Percentiles rank a stretch among this genome's conserved stretches.
Evolutionary conservation across 1,140 invertebrate species (phyloP).

Genomic region (Zaprionus capensis): DNA sequence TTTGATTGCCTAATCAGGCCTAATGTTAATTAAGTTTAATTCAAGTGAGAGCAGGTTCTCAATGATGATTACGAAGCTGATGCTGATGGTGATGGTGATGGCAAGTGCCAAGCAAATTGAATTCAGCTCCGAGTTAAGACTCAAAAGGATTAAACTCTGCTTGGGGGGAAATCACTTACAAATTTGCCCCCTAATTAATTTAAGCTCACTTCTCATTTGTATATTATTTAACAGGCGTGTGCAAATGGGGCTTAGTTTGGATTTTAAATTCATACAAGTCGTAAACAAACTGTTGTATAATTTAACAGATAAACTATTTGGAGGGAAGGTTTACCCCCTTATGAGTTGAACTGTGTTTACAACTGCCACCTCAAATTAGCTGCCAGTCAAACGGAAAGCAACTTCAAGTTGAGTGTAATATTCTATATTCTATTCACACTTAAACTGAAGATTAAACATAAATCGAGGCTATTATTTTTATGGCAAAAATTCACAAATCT

Average conservation of each 20-base stretch:
- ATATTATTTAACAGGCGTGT: neutral
- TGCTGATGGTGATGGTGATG: neutral
- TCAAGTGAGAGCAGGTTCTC: neutral
- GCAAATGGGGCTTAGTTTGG: neutral
- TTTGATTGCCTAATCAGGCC: slow-evolving; percentile 22
- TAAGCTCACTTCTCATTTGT: neutral
- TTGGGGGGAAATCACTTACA: neutral
- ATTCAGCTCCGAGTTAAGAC: neutral
- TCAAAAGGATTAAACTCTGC: neutral
- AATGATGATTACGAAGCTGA: neutral
- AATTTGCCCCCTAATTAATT: neutral
- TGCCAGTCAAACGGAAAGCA: neutral
- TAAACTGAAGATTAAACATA: neutral
- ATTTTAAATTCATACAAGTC: neutral
- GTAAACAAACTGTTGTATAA: too few species aligned
- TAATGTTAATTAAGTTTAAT: slow-evolving; percentile 30
- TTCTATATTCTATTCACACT: neutral
- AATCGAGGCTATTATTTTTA: neutral
- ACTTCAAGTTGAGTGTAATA: neutral
- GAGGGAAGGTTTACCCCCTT: neutral
- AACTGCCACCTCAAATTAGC: neutral
- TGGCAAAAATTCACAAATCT: neutral
- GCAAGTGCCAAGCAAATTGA: slow-evolving; percentile 9
- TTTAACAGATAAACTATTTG: neutral
- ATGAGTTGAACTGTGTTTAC: neutral